Evolutionary conservation across 37 sponge, comb jelly and placozoan genomes (phyloP).

Genomic region (Mnemiopsis leidyi): DNA sequence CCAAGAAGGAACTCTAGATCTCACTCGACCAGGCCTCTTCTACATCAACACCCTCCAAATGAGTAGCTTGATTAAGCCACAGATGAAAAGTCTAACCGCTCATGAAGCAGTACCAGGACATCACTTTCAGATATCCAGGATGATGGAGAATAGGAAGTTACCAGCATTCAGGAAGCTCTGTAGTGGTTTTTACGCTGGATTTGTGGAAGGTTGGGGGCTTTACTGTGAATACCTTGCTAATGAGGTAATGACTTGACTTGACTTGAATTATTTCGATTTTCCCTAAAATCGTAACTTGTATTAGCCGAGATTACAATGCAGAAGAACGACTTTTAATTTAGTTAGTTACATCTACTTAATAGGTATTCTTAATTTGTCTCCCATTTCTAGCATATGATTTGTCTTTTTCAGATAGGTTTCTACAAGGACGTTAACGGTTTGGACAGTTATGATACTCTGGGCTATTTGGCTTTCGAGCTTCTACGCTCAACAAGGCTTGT

Average conservation of each 20-base stretch:
- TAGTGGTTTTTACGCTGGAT: background rate
- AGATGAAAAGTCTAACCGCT: background rate
- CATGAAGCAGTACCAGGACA: conserved; percentile 24
- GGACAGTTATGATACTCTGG: background rate
- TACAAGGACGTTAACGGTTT: background rate
- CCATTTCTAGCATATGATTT: too few species aligned
- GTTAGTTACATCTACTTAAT: too few species aligned
- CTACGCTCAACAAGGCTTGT: background rate
- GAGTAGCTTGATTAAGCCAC: background rate
- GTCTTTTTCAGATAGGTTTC: background rate
- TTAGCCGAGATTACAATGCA: too few species aligned
- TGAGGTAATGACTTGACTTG: too few species aligned
- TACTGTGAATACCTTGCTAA: background rate
- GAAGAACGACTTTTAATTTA: too few species aligned
- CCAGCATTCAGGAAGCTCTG: background rate
- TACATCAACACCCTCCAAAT: background rate
- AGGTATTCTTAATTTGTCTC: too few species aligned
- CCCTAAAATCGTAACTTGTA: too few species aligned
- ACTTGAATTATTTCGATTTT: too few species aligned
- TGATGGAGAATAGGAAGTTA: background rate
- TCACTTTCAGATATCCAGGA: background rate
- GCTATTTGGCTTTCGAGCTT: background rate
- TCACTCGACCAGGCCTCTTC: background rate
- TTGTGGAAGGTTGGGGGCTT: background rate
- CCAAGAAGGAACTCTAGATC: background rate